A percentile compares a stretch with the other conserved stretches of the same genome.
phyloP scores from a whole-genome alignment of 2,113 vertebrate genomes.

The Sinocyclocheilus anophthalmus region DNA sequence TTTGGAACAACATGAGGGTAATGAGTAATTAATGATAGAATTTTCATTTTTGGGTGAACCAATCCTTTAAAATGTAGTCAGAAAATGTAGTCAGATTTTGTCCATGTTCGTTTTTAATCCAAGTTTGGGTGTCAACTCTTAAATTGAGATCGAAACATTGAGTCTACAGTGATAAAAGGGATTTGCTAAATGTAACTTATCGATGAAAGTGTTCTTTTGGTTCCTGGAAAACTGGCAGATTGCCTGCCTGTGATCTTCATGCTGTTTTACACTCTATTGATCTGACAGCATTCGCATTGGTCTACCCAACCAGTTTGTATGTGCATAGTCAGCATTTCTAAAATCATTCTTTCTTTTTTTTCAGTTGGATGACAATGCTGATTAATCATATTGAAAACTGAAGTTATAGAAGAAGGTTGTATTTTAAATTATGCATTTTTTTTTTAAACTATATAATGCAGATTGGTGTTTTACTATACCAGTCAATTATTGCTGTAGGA shows the following conservation, averaged over 20 bases:
- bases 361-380: neutral
- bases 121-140: neutral
- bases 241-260: constrained; percentile 18
- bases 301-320: neutral
- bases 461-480: neutral
- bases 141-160: neutral
- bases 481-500: neutral
- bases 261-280: constrained; percentile 36
- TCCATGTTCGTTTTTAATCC: neutral
- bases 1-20: too few relatives aligned
- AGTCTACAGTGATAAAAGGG: neutral
- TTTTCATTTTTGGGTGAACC: too few relatives aligned
- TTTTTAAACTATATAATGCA: neutral
- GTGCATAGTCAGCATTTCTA: constrained; percentile 10
- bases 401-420: neutral
- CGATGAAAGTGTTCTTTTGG: constrained; percentile 4
- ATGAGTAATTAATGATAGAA: too few relatives aligned
- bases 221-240: constrained; percentile 11
- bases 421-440: neutral
- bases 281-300: neutral
- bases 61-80: neutral
- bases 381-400: neutral
- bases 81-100: neutral
- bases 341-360: neutral
- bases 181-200: constrained; percentile 29